Conservation (phyloP, 2,888 invertebrate species). For the Folsomia manolachei region DNA sequence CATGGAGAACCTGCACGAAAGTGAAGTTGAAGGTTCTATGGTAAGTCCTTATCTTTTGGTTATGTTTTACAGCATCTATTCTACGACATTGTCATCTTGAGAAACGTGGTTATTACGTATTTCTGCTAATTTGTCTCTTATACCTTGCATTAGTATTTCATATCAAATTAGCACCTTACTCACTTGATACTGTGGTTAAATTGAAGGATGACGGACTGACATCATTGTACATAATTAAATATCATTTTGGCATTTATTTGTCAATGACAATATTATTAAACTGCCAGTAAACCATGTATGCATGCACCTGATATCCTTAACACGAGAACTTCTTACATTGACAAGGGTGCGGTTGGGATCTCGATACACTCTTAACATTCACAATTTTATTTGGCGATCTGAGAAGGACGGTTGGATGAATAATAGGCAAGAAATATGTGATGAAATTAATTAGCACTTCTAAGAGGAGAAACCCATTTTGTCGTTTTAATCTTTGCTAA, state of each 20-base stretch:
- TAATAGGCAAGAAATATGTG: neutral
- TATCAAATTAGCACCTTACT: neutral
- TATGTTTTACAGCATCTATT: neutral
- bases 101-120: neutral
- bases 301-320: no score
- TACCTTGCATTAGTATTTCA: neutral
- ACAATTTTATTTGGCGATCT: no score
- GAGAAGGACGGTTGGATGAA: no score
- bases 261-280: no score
- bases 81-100: neutral
- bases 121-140: neutral
- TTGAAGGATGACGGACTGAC: no score
- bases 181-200: neutral
- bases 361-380: no score
- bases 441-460: conserved; percentile 20
- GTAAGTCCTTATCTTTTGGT: conserved; percentile 59
- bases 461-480: conserved; percentile 18
- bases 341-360: no score
- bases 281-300: no score
- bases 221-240: no score
- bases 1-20: conserved; percentile 63
- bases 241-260: no score
- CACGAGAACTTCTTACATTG: no score
- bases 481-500: conserved; percentile 13
- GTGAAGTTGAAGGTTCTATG: conserved; percentile 73